Evolutionary conservation across 2,888 invertebrate genomes (phyloP), one percentile per base, ranked within the genome.

Genomic region (Eugnorisma glareosa): DNA sequence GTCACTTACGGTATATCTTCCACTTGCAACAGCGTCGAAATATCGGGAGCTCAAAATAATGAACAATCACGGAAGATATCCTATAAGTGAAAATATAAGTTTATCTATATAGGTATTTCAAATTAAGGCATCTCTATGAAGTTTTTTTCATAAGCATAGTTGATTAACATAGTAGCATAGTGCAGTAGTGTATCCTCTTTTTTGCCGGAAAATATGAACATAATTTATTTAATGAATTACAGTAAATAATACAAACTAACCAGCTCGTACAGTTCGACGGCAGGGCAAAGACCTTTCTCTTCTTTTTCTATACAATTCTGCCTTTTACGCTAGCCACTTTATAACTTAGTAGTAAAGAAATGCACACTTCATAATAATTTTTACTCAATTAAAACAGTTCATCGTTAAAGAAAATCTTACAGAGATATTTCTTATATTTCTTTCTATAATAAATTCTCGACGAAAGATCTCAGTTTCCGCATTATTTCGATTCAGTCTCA

Each of bases 401-500:
- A 48, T 8, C 40, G n/a, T 40, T 40, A 24, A 28, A 10, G 2
- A 31, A 66, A 7, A 73, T 31, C 37, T 11, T 6, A 28, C 24
- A 70, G 5, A 43, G 40, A 1, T 18, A 35, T 57, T 54, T 35
- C 11, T 24, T 18, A 1, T 18, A 35, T 57, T 54, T 35, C 11
- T 24, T 18, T n/a, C 11, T 51, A 28, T 45, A 81, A 64, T 43
- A 51, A 54, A 69, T 81, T 68, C 24, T 43, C 24, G 15, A 10
- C 59, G 57, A 6, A 67, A 67, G 18, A 71, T 15, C 35, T 59
- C 40, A 28, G 45, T 74, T 68, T 64, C 28, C 40, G 57, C 68
- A 40, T 66, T 61, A 75, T 81, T 69, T 72, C 35, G 11, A 69
- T 81, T 40, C 48, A 59, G 71, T 61, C 35, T 72, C 45, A 35